Percentiles rank a stretch among this genome's conserved stretches.
phyloP scores from a whole-genome alignment of 2,888 invertebrate species.

The Barypeithes pellucidus region DNA sequence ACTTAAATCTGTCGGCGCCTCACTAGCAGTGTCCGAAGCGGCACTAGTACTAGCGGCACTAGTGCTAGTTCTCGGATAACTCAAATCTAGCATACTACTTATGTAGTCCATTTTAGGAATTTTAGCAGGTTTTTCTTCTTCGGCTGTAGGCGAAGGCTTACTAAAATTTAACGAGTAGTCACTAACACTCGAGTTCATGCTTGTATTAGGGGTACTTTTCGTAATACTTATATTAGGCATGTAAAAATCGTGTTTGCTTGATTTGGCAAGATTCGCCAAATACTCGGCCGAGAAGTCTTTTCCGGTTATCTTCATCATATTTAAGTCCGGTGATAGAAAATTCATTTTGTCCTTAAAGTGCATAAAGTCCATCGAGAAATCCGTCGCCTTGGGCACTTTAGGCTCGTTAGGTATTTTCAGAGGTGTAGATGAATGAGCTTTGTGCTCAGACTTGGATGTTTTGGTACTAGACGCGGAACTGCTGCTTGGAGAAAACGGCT shows the following conservation, averaged over 20 bases:
- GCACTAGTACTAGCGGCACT: conserved; percentile 56
- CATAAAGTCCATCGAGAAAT: conserved; percentile 71
- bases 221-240: conserved; percentile 49
- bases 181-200: conserved; percentile 70
- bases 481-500: conserved; percentile 74
- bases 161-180: conserved; percentile 64
- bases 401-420: conserved; percentile 66
- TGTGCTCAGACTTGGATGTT: conserved; percentile 52
- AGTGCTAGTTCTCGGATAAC: conserved; percentile 66
- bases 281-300: conserved; percentile 64
- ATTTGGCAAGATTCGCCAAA: conserved; percentile 58
- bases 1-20: conserved; percentile 50
- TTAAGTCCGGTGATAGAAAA: conserved; percentile 68
- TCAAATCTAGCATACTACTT: conserved; percentile 71
- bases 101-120: conserved; percentile 74
- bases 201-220: conserved; percentile 60
- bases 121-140: conserved; percentile 74
- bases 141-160: conserved; percentile 54
- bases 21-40: conserved; percentile 43
- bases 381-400: conserved; percentile 62
- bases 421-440: conserved; percentile 53
- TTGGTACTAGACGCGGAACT: conserved; percentile 71
- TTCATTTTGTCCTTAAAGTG: conserved; percentile 72
- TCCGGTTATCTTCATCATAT: conserved; percentile 65
- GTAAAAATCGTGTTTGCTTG: conserved; percentile 49